Evolutionary conservation across 2,797 vertebrate species (phyloP).

Genomic region (Mus spretus): DNA sequence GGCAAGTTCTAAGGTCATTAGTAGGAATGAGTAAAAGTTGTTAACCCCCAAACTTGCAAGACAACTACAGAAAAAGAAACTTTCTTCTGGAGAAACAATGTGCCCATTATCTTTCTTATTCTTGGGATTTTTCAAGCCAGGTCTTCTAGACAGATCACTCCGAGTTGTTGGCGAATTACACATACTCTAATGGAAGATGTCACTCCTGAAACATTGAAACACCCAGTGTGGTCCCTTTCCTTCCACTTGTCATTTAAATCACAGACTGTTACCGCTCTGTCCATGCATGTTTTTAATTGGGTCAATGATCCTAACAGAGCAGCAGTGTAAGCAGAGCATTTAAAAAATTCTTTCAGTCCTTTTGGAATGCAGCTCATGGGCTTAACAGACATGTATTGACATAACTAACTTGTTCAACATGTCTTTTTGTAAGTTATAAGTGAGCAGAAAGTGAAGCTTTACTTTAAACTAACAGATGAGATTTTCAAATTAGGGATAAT

Average conservation of each 20-base stretch:
- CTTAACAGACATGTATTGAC: constrained; percentile 84
- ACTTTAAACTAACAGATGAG: constrained; percentile 74
- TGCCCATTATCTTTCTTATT: not conserved
- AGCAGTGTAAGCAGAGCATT: constrained; percentile 79
- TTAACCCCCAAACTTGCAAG: not conserved
- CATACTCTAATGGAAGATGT: constrained; percentile 31
- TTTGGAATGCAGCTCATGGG: constrained; percentile 84
- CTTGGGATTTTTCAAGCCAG: not conserved
- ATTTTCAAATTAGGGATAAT: constrained; percentile 75
- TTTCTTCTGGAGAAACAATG: not conserved
- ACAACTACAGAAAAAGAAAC: constrained; percentile 1
- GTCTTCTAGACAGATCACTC: not conserved
- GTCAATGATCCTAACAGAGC: constrained; percentile 73
- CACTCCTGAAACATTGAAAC: constrained; percentile 59
- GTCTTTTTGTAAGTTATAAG: constrained; percentile 81
- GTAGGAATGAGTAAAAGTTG: not conserved
- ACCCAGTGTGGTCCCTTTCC: constrained; percentile 35
- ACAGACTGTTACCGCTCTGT: constrained; percentile 53
- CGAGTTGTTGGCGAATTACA: constrained; percentile 2
- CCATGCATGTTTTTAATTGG: constrained; percentile 80
- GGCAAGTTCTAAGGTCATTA: not conserved
- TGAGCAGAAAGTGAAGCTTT: constrained; percentile 77
- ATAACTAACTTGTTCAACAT: constrained; percentile 87
- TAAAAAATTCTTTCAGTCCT: constrained; percentile 79
- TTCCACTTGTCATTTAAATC: constrained; percentile 68